Percentiles rank a stretch among this genome's conserved stretches.
Evolutionary conservation across 2,888 invertebrate genomes (phyloP).

Genomic region (Drosophila pseudotalamancana): DNA sequence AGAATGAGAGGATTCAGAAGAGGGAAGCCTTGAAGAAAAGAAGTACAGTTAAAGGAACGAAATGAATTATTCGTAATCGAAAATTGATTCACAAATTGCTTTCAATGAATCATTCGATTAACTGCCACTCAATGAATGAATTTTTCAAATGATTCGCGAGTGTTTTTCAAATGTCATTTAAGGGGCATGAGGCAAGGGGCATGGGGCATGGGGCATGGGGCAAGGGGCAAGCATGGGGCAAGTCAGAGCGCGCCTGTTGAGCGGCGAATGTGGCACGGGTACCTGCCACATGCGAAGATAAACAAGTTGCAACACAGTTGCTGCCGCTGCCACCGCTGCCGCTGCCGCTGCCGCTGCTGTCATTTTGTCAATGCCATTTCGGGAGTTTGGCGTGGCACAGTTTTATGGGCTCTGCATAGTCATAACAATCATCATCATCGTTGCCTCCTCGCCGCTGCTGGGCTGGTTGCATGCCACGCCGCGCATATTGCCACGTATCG

Average conservation of each 20-base stretch:
- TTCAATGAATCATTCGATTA: neutral
- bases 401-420: conserved; percentile 31
- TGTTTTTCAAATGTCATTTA: neutral
- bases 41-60: neutral
- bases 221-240: no score
- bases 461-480: conserved; percentile 36
- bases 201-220: no score
- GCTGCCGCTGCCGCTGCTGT: conserved; percentile 4
- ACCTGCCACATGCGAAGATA: conserved; percentile 1
- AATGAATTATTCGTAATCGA: neutral
- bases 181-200: no score
- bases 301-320: conserved; percentile 8
- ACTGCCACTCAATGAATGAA: no score
- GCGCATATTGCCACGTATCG: conserved; percentile 38
- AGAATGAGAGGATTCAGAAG: no score
- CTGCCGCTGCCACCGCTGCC: neutral
- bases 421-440: conserved; percentile 57
- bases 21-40: no score
- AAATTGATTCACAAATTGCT: neutral
- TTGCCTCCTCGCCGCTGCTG: neutral
- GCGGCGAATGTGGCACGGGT: conserved; percentile 2
- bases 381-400: conserved; percentile 36
- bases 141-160: no score
- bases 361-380: conserved; percentile 40
- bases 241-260: neutral